Evolutionary conservation across 1,140 invertebrate species (phyloP).

Genomic region (Sitophilus oryzae): DNA sequence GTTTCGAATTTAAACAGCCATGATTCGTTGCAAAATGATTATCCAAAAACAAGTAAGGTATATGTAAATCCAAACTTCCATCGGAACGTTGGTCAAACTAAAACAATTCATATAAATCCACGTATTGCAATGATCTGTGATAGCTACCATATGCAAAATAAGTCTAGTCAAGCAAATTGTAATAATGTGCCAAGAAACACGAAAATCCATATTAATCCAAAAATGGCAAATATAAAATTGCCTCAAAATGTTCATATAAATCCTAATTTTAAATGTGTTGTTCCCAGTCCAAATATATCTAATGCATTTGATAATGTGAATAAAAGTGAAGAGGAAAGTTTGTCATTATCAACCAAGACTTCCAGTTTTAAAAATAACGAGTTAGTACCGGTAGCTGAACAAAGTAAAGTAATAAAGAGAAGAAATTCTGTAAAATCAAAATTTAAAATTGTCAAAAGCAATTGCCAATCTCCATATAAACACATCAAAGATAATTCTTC

Average conservation of each 20-base stretch:
- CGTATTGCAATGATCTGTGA: not conserved
- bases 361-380: not conserved
- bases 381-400: conserved; percentile 11
- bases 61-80: conserved; percentile 41
- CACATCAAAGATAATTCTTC: not conserved
- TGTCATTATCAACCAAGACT: not conserved
- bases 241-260: conserved; percentile 24
- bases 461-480: not conserved
- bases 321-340: too few species aligned
- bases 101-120: conserved; percentile 30
- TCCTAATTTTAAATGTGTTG: conserved; percentile 26
- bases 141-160: too few species aligned
- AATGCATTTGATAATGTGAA: conserved; percentile 12
- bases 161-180: not conserved
- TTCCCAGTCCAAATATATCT: too few species aligned
- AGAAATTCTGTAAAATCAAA: conserved; percentile 29
- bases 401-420: conserved; percentile 13
- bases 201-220: conserved; percentile 29
- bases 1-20: too few species aligned
- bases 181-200: not conserved
- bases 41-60: too few species aligned
- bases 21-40: too few species aligned
- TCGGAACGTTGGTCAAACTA: conserved; percentile 5
- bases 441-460: conserved; percentile 9
- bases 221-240: conserved; percentile 7